These are phyloP conservation scores for Crotalus horridus DNA, from an alignment of 2,113 vertebrate species.

Conservation along the genomic window DNA sequence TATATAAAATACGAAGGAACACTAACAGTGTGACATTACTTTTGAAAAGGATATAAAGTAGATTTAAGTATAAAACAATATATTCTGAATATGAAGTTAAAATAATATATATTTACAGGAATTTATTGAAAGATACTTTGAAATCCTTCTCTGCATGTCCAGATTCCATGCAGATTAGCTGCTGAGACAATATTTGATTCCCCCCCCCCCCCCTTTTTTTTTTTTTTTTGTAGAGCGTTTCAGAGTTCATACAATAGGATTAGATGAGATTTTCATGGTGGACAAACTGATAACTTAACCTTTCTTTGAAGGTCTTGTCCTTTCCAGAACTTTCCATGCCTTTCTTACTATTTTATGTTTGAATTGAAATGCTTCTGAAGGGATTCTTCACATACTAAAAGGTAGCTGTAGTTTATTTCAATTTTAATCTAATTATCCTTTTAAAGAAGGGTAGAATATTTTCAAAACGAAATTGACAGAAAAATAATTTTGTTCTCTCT, in stretches of 20 bases:
- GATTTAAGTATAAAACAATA: conserved; percentile 77
- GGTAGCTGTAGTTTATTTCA: conserved; percentile 57
- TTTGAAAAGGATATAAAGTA: conserved; percentile 46
- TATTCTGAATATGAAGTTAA: conserved; percentile 80
- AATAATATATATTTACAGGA: conserved; percentile 78
- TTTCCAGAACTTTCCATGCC: conserved; percentile 34
- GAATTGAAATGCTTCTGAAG: conserved; percentile 48
- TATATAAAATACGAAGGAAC: conserved; percentile 8
- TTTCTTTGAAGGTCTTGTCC: conserved; percentile 60
- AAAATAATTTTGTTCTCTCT: neutral
- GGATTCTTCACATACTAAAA: conserved; percentile 56
- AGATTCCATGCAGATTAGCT: conserved; percentile 71
- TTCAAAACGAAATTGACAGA: neutral
- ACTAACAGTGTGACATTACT: neutral
- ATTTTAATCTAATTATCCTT: conserved; percentile 27
- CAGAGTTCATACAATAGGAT: conserved; percentile 48
- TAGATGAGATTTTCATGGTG: conserved; percentile 36
- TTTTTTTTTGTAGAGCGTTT: conserved; percentile 51
- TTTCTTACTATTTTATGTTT: conserved; percentile 49
- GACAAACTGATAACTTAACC: conserved; percentile 36
- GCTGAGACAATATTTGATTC: conserved; percentile 58
- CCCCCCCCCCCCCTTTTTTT: neutral
- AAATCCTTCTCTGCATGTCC: conserved; percentile 62
- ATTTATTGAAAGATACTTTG: conserved; percentile 68
- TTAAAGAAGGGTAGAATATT: neutral